These are phyloP conservation scores for Otolemur garnettii DNA, from an alignment of 2,113 vertebrate species.

Conservation along the genomic window DNA sequence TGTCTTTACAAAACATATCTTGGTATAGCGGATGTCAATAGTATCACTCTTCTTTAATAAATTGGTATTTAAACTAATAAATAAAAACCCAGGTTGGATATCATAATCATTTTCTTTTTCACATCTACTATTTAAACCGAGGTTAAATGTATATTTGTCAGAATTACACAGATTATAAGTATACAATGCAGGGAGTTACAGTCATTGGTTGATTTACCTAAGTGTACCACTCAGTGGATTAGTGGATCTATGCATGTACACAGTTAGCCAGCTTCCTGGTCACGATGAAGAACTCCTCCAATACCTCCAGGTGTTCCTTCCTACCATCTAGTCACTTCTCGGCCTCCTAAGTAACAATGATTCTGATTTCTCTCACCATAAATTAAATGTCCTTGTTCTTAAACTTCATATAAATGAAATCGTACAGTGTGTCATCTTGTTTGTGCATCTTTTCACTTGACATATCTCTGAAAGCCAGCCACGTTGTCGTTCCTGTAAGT, in stretches of 20 bases:
- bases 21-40: neutral
- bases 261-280: neutral
- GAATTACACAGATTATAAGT: neutral
- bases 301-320: neutral
- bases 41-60: neutral
- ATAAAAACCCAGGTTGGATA: neutral
- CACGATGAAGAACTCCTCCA: neutral
- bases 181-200: neutral
- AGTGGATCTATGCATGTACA: neutral
- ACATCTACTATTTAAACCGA: slow-evolving; percentile 16
- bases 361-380: neutral
- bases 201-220: neutral
- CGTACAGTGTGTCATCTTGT: neutral
- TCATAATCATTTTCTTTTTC: neutral
- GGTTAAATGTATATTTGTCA: neutral
- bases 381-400: neutral
- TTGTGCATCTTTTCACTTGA: neutral
- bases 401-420: neutral
- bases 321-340: neutral
- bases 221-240: neutral
- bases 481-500: neutral
- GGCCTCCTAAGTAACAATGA: neutral
- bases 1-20: neutral
- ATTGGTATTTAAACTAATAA: neutral
- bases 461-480: neutral